phyloP scores from a whole-genome alignment of 2,113 vertebrate species.

The Albula goreensis region DNA sequence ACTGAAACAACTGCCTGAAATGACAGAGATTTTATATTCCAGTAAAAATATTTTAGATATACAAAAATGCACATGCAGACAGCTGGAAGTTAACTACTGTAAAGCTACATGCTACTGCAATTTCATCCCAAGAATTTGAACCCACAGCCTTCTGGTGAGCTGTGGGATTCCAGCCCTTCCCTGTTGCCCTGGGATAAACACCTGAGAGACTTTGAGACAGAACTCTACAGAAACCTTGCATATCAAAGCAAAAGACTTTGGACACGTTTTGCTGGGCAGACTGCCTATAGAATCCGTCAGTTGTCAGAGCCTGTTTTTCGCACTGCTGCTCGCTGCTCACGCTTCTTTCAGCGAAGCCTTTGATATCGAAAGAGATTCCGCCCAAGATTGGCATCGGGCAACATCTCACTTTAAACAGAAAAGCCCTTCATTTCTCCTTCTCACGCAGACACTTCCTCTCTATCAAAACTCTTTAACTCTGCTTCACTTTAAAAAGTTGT shows the following conservation, averaged over 20 bases:
- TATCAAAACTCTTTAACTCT: neutral
- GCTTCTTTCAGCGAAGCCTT: neutral
- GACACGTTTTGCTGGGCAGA: neutral
- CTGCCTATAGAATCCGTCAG: conserved; percentile 11
- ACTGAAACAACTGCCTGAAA: neutral
- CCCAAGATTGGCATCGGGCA: neutral
- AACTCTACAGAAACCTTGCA: no score
- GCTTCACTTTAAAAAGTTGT: neutral
- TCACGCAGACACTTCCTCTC: neutral
- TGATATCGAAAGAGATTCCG: neutral
- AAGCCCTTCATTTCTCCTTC: conserved; percentile 4
- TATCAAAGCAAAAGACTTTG: conserved; percentile 1
- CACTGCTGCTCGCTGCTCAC: neutral
- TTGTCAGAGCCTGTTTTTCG: neutral
- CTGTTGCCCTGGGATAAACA: neutral
- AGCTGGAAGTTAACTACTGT: no score
- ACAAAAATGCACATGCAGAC: no score
- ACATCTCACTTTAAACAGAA: conserved; percentile 18
- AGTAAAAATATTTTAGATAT: no score
- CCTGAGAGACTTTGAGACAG: no score
- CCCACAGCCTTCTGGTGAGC: neutral
- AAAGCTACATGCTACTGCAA: no score
- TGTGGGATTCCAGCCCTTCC: neutral
- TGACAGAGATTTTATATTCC: no score
- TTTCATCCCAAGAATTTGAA: neutral